Evolutionary conservation across 2,888 invertebrate species (phyloP), one percentile per base, ranked within the genome.

Genomic region (Drosophila yooni): DNA sequence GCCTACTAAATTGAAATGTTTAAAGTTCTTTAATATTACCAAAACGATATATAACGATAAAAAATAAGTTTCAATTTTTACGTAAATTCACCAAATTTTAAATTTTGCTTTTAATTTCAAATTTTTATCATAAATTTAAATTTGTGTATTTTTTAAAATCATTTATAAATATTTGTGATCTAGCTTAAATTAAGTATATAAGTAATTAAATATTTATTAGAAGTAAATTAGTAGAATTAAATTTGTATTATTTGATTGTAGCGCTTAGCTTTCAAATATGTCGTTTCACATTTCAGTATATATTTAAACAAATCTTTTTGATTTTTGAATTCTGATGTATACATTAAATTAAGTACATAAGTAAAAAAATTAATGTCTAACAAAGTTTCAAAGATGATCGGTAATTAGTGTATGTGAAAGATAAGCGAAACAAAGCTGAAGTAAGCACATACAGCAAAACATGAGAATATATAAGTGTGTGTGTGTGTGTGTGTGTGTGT

Each of bases 321-420:
- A 13, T 21, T 0, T 21, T 46, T 21, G 0, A 21, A 15, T 46
- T 13, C 15, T 46, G 7, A 0, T 46, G 0, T 4, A 21, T 7
- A 1, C 0, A 21, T 11, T 21, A n/a, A 40, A 40, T 40, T 2
- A 21, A 46, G 21, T 46, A 46, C 46, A 21, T 21, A 21, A 21
- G 3, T 7, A 7, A 13, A 21, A 21, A 18, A 11, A 51, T 18
- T 6, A 29, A 51, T 51, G 29, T 18, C 11, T 29, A n/a, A 51
- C 18, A 29, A 51, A 10, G 29, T 51, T 29, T 51, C 1, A 6
- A 29, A 13, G 21, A 46, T 46, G 8, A 46, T 46, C 46, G 25
- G 15, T 2, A 8, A 46, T 46, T 25, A 8, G 15, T 25, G 21
- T 15, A 25, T 15, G 21, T 25, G 15, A 46, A 46, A 46, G 46